phyloP scores from a whole-genome alignment of 2,888 invertebrate species.

The Aproaerema taeniolella region DNA sequence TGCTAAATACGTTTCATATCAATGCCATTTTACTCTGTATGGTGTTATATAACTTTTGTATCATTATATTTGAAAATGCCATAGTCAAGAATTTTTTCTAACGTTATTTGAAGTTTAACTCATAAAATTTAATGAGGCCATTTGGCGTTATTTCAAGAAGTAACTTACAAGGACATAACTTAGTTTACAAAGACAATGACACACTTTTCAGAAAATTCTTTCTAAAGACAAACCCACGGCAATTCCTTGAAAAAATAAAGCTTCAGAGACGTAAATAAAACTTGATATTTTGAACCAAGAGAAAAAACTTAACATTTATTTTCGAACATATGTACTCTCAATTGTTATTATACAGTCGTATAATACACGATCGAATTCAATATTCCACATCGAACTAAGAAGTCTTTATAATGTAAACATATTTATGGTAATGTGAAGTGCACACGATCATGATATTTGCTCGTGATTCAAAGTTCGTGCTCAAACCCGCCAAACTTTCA shows the following conservation, averaged over 20 bases:
- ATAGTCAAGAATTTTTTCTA: too few relatives aligned
- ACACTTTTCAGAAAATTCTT: too few relatives aligned
- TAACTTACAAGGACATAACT: too few relatives aligned
- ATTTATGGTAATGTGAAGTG: conserved; percentile 62
- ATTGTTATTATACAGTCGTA: conserved; percentile 55
- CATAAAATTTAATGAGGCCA: too few relatives aligned
- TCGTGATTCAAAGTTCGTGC: conserved; percentile 67
- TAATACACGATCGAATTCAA: conserved; percentile 56
- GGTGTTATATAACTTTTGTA: too few relatives aligned
- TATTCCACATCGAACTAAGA: conserved; percentile 65
- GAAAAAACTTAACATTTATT: conserved; percentile 23
- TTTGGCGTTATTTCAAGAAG: too few relatives aligned
- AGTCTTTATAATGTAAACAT: conserved; percentile 64
- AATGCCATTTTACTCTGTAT: too few relatives aligned
- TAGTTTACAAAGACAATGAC: too few relatives aligned
- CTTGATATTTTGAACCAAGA: background rate
- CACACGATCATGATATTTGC: conserved; percentile 63
- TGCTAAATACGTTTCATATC: too few relatives aligned
- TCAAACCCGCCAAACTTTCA: conserved; percentile 31
- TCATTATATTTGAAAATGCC: too few relatives aligned
- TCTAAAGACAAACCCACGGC: too few relatives aligned
- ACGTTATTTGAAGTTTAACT: too few relatives aligned
- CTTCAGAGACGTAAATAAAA: background rate
- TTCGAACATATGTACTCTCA: conserved; percentile 35
- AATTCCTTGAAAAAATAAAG: background rate